A percentile compares a stretch with the other conserved stretches of the same genome.
Evolutionary conservation across 2,888 invertebrate species (phyloP).

Genomic region (Hemithea aestivaria): DNA sequence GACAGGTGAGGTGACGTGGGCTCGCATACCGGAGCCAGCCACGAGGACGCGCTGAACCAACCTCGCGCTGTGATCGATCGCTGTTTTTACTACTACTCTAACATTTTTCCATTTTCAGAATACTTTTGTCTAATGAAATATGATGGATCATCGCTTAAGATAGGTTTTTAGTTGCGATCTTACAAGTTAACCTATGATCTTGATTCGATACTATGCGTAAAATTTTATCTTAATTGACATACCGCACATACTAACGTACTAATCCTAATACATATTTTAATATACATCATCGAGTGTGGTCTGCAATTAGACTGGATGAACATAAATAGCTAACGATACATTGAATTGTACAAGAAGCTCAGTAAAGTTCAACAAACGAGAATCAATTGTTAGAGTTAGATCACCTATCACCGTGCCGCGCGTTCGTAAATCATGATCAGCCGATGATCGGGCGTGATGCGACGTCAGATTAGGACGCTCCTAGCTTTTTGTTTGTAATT

Average conservation of each 20-base stretch:
- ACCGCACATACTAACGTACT: no score
- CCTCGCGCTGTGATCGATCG: conserved; percentile 57
- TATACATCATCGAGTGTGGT: conserved; percentile 6
- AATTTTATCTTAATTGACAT: no score
- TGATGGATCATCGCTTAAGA: conserved; percentile 26
- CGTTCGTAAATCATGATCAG: conserved; percentile 76
- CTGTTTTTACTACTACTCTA: conserved; percentile 43
- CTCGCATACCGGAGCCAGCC: conserved; percentile 34
- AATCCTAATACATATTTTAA: no score
- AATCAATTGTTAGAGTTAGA: conserved; percentile 65
- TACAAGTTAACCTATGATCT: conserved; percentile 5
- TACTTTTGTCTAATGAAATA: conserved; percentile 28
- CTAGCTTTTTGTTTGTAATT: conserved; percentile 73
- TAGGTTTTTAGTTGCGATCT: conserved; percentile 13
- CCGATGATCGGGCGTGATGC: conserved; percentile 69
- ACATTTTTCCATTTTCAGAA: conserved; percentile 31
- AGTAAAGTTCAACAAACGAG: conserved; percentile 57
- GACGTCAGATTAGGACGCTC: conserved; percentile 72
- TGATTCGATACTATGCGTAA: neutral
- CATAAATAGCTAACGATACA: conserved; percentile 16
- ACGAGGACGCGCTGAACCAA: conserved; percentile 41
- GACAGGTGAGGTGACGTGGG: conserved; percentile 71
- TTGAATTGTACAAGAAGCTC: conserved; percentile 21
- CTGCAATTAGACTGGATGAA: conserved; percentile 10
- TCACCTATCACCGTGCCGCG: conserved; percentile 69